Base-by-base conservation (phyloP, 1,140 invertebrate genomes). In the Drosophila kanapiae region DNA sequence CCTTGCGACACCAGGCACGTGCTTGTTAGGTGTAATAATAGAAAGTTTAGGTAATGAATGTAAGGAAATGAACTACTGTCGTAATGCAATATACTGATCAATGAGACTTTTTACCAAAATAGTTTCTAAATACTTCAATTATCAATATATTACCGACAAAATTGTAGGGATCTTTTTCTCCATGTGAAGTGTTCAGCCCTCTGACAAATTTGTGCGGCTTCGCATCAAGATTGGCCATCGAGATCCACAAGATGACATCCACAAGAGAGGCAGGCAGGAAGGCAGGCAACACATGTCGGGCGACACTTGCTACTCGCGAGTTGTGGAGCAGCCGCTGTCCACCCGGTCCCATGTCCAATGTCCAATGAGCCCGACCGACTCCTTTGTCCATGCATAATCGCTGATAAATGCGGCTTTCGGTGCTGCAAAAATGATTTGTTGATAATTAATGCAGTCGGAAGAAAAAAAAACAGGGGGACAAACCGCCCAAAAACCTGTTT, bases 341-440 rank as follows among this genome's bases (percentile, higher is more conserved):
- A 37, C 16, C 16, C 16, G 10, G 51, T 13, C 42, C 13, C 53
- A 38, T 59, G 64, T 57, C 54, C 54, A 40, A 14, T 23, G 62
- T 64, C 57, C 62, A 64, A 47, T 57, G 68, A 71, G 51, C 11
- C 37, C 49, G 69, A 45, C 16, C 49, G 63, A 45, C 37, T 40
- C 57, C 37, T 59, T 64, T 60, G 61, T 59, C 64, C 82, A 80
- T 88, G 85, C 85, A 88, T 88, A 88, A 88, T 88, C 85, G 81
- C 82, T 88, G 85, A 88, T 88, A 88, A 88, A 88, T 90, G 85
- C 64, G 70, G 58, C 84, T 83, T 88, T 90, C 85, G 77, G 65
- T 72, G 85, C 85, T 76, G 80, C 81, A 79, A 90, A 90, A 90
- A 90, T 90, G 85, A 90, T 90, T 90, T 90, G 85, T 90, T 90